Percentiles rank a stretch among this genome's conserved stretches.
phyloP scores from a whole-genome alignment of 2,797 vertebrate species.

The Monodelphis domestica region DNA sequence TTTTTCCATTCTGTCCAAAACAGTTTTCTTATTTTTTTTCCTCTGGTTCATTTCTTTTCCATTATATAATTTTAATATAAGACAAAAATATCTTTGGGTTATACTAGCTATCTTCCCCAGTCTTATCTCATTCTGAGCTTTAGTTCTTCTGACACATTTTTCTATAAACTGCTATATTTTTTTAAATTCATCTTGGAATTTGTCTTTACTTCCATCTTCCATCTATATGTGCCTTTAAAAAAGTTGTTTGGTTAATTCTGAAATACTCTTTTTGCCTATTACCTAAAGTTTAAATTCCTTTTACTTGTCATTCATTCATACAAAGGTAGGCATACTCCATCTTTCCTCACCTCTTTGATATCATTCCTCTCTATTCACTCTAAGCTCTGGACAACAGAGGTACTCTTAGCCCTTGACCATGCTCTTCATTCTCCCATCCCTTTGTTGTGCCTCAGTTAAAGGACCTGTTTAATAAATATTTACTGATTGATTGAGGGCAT shows the following conservation, averaged over 20 bases:
- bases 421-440: not conserved
- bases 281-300: not conserved
- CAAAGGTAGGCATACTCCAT: not conserved
- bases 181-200: not conserved
- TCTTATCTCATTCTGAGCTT: not conserved
- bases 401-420: not conserved
- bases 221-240: not conserved
- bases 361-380: fast-evolving
- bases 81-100: not conserved
- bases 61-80: not conserved
- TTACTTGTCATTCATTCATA: not conserved
- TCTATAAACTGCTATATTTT: not conserved
- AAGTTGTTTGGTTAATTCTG: not conserved
- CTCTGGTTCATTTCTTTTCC: not conserved
- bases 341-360: not conserved
- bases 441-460: not conserved
- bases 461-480: not conserved
- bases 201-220: not conserved
- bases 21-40: not conserved
- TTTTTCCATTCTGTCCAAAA: not conserved
- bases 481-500: not conserved
- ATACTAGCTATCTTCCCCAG: not conserved
- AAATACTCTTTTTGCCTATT: not conserved
- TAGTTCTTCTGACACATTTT: not conserved
- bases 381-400: not conserved